Base-by-base conservation (phyloP, 2,797 vertebrate genomes). In the Ctenopoma multispine region DNA sequence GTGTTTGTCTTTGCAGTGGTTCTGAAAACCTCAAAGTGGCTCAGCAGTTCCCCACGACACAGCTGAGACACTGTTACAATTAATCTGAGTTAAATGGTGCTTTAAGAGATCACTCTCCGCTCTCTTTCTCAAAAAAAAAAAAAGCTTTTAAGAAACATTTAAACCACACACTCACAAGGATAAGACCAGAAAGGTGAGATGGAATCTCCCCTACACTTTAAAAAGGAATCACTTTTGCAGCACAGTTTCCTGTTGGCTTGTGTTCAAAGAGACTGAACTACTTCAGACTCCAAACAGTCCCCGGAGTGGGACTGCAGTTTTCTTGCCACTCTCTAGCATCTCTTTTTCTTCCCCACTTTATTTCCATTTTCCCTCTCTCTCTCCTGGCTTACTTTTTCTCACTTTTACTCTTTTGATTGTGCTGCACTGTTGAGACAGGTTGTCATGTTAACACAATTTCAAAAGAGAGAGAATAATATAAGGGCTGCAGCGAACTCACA, bases 221-320 rank as follows among this genome's bases (percentile, higher is more conserved):
- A 84, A 82, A 79, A 77, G 61, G 60, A 77, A 77, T 77, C 62
- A 29, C 50, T 89, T 87, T 53, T 74, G 46, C 77, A 0, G 79
- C 69, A 69, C 55, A 56, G 73, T 74, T 77, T 90, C 69, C 67
- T 78, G 62, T 79, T 84, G 78, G 79, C 81, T 81, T 8, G 36
- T 49, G 72, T 90, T 88, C 84, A 89, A 86, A 90, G 86, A 85
- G 31, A 72, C 60, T n/a, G 65, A 83, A 68, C 72, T 49, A 60
- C 48, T 75, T 85, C 63, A 80, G 61, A 84, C 78, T 76, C 75
- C 76, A 75, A 85, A 89, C 73, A 80, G 51, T 90, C 87, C 89
- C 86, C 10, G 15, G 80, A 90, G 88, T 73, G 38, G 50, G 71
- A 79, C 72, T 72, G 72, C 69, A 80, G 73, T 81, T 80, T 90